Evolutionary conservation across 2,113 vertebrate genomes (phyloP).

Genomic region (Carassius auratus): DNA sequence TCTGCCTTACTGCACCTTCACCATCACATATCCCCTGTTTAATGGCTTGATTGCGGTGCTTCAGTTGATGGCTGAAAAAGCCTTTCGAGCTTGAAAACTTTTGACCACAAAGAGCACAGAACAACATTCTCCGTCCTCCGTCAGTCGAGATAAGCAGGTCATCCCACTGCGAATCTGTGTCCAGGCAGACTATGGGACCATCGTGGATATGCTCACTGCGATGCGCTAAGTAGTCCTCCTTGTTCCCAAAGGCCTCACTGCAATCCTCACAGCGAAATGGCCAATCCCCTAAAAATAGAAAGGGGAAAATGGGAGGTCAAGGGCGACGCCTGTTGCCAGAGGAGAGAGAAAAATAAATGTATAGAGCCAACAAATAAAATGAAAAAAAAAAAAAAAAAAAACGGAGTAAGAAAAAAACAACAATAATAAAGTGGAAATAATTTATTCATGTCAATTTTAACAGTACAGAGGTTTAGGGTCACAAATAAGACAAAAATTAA

Average conservation of each 20-base stretch:
- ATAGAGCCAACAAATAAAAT: conserved; percentile 33
- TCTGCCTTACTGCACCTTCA: conserved; percentile 60
- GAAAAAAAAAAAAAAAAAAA: conserved; percentile 17
- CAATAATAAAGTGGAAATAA: neutral
- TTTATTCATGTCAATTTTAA: neutral
- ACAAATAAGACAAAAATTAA: neutral
- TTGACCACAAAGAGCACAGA: conserved; percentile 69
- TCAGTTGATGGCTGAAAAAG: conserved; percentile 70
- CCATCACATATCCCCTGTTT: conserved; percentile 45
- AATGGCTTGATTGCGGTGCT: conserved; percentile 60
- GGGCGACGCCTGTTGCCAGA: conserved; percentile 63
- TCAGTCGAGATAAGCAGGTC: conserved; percentile 62
- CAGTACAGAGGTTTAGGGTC: neutral
- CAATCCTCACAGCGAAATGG: conserved; percentile 73
- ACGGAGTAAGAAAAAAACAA: neutral
- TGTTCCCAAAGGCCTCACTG: conserved; percentile 71
- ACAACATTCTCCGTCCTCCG: conserved; percentile 56
- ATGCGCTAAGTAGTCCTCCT: conserved; percentile 68
- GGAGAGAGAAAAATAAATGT: conserved; percentile 46
- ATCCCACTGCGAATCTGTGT: conserved; percentile 61
- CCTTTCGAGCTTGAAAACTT: conserved; percentile 61
- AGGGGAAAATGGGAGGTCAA: conserved; percentile 72
- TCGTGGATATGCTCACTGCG: conserved; percentile 67
- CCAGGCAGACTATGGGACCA: conserved; percentile 59
- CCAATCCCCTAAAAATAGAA: conserved; percentile 74